Evolutionary conservation across 1,140 invertebrate genomes (phyloP), one percentile per base, ranked within the genome.

Genomic region (Mya arenaria): DNA sequence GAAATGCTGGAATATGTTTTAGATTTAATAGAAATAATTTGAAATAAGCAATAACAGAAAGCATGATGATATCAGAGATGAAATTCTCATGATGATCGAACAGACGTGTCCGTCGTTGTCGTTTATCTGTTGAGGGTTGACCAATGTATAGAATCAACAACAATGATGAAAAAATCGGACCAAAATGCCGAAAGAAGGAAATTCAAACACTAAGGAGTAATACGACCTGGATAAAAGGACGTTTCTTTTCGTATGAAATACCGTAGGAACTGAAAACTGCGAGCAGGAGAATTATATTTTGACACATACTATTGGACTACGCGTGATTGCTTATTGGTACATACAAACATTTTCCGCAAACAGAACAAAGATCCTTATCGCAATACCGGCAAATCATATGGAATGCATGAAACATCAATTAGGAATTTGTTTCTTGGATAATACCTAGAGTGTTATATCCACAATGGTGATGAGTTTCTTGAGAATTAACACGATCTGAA

Each of bases 381-480:
- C 56, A 17, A 23, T 71, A 44, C 32, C 60, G 23, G 17, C 39
- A 63, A 36, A 36, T 36, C 19, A 19, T 34, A 63, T 63, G 60
- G 60, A n/a, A 63, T 63, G 60, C 25, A 36, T 34, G 60, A 63
- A 63, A 63, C 39, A 63, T 63, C 60, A 63, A 63, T 63, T 28
- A 63, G 60, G 60, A 63, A 63, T 63, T 32, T n/a, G 60, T 63
- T 34, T 63, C 39, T 19, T 63, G 23, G 3, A n/a, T n/a, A 15
- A 15, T 36, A 36, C 13, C 15, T 36, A 63, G 60, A 63, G 34
- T 36, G 23, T 36, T 36, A 32, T 34, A 28, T 36, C 32, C 60
- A 63, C 19, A 19, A 63, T 63, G 39, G 39, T 63, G 39, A 63
- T 6, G n/a, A 36, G 8, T 60, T 32, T 28, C n/a, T n/a, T 28